Base-by-base conservation (phyloP, 2,113 vertebrate species). In the Ardeotis arabs region DNA sequence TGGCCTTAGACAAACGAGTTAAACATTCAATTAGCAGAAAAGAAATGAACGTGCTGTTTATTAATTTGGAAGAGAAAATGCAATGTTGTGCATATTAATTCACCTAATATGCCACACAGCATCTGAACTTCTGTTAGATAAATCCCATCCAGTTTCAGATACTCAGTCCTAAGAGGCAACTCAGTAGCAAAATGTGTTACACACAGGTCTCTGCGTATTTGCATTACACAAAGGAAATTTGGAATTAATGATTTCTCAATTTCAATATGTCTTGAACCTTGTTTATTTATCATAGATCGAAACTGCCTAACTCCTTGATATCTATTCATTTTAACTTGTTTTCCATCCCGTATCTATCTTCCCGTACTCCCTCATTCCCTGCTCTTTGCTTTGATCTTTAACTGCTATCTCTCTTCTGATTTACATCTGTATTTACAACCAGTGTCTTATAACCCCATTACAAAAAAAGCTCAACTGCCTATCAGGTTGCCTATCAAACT, bases 11-110 rank as follows among this genome's bases (percentile, higher is more conserved):
- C 93, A 96, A 97, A 96, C 81, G 94, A 97, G 89, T 97, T 96
- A 95, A 97, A 93, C 95, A 94, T 96, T 95, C 90, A 95, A 97
- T 97, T 97, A 97, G 92, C 7, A 56, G 72, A 66, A 94, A 90
- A 93, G 28, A 94, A 95, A 94, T 86, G 55, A 88, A 86, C 5
- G 66, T 86, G 87, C 39, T 84, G 81, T 94, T 96, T 95, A 95
- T 95, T 94, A 97, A 97, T 91, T 94, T 95, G 78, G 75, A 88
- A 85, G 79, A 94, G 68, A 84, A 79, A 91, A 70, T 28, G 45
- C 56, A 68, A 22, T 53, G 75, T 39, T 44, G 49, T 79, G 84
- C 90, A 93, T 92, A 86, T 84, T 95, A 96, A 96, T 84, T 81
- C 90, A 89, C 80, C 84, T 41, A 25, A 87, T 62, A 83, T n/a